These are phyloP conservation scores for Myripristis murdjan DNA, from an alignment of 2,797 vertebrate species.

Conservation along the genomic window DNA sequence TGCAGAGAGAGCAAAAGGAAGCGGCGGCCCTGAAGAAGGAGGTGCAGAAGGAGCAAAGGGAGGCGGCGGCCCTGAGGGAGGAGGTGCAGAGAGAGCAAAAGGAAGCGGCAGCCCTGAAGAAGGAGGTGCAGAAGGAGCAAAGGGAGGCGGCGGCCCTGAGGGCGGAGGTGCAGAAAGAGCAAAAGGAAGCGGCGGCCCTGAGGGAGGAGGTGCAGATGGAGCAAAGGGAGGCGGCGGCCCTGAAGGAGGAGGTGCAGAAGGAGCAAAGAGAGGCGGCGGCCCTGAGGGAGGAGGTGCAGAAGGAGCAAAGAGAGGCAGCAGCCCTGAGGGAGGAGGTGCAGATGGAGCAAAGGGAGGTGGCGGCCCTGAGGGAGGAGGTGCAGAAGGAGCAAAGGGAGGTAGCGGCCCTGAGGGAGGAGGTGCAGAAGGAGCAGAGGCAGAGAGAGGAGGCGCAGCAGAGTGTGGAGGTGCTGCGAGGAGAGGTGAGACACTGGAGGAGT, in stretches of 20 bases:
- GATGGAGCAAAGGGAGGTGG: too few species aligned
- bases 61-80: constrained; percentile 9
- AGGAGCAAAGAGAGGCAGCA: neutral
- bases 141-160: neutral
- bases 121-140: constrained; percentile 15
- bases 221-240: neutral
- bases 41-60: neutral
- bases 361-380: constrained; percentile 23
- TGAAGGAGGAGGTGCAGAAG: constrained; percentile 34
- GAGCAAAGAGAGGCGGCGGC: neutral
- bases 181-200: too few species aligned
- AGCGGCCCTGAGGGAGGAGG: too few species aligned
- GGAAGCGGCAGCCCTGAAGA: too few species aligned
- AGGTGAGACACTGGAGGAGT: constrained; percentile 14
- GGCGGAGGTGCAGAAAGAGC: constrained; percentile 4
- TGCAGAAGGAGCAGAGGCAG: too few species aligned
- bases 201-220: neutral
- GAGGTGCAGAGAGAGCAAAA: constrained; percentile 19
- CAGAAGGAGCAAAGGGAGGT: too few species aligned
- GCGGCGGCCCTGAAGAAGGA: neutral
- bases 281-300: neutral
- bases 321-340: too few species aligned
- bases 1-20: constrained; percentile 3
- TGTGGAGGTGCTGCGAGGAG: constrained; percentile 26
- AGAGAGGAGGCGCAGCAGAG: constrained; percentile 25